Evolutionary conservation across 2,113 vertebrate species (phyloP).

Genomic region (Rhabdornis inornatus): DNA sequence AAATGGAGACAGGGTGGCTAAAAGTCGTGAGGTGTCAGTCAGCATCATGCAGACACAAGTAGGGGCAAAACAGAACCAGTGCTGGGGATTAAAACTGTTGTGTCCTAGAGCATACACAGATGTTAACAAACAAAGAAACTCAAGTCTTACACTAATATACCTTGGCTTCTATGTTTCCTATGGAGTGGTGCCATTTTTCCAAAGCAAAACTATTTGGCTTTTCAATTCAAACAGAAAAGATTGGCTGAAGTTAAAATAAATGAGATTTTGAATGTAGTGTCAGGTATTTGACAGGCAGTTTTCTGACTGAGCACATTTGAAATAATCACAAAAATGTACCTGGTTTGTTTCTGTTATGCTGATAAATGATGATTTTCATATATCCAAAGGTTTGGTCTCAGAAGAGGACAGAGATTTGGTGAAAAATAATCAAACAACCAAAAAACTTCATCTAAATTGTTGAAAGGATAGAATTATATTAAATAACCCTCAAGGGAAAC

Average conservation of each 20-base stretch:
- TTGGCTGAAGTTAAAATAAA: not conserved
- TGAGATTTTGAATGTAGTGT: not conserved
- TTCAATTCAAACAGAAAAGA: not conserved
- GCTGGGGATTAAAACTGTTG: not conserved
- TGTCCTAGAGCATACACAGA: not conserved
- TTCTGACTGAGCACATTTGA: not conserved
- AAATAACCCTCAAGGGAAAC: not conserved
- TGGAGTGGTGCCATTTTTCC: not conserved
- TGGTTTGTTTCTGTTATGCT: not conserved
- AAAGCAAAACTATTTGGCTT: not conserved
- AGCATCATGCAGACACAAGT: not conserved
- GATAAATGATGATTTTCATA: not conserved
- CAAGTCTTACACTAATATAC: not conserved
- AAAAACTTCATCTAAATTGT: not conserved
- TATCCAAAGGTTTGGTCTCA: not conserved
- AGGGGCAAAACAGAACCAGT: not conserved
- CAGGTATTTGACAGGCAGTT: not conserved
- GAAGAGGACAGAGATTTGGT: not conserved
- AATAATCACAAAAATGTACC: not conserved
- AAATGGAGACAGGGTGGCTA: not conserved
- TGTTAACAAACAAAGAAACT: not conserved
- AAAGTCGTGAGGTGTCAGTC: not conserved
- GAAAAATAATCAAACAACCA: not conserved
- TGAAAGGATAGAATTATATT: not conserved
- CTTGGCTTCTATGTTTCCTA: not conserved